phyloP scores from a whole-genome alignment of 2,113 vertebrate species.

The Rhodinocichla rosea region DNA sequence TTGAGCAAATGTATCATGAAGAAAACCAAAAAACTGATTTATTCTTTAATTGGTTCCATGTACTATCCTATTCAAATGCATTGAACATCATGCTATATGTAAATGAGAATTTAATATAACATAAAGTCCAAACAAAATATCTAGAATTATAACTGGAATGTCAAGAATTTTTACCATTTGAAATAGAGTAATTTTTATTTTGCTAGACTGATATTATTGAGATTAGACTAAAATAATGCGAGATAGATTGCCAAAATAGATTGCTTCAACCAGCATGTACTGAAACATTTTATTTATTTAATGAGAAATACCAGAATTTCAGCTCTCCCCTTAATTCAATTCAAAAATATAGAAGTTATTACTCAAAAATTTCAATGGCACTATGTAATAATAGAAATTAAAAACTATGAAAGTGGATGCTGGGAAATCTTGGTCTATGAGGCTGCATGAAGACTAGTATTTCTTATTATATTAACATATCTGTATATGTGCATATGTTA shows the following conservation, averaged over 20 bases:
- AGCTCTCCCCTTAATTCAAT: not conserved
- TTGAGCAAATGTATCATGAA: not conserved
- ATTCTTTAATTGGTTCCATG: not conserved
- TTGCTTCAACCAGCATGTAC: not conserved
- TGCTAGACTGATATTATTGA: not conserved
- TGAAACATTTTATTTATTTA: not conserved
- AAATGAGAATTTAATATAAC: not conserved
- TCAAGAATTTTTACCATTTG: not conserved
- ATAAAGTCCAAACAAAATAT: not conserved
- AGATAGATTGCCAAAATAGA: not conserved
- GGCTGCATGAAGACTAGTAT: not conserved
- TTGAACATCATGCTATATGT: not conserved
- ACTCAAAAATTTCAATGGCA: not conserved
- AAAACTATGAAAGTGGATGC: not conserved
- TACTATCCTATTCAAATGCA: not conserved
- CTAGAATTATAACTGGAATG: not conserved
- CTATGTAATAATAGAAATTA: not conserved
- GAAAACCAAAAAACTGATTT: not conserved
- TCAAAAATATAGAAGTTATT: not conserved
- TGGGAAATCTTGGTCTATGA: not conserved
- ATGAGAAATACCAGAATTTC: not conserved
- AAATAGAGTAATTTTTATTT: not conserved
- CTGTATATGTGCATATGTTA: not conserved
- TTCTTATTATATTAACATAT: not conserved
- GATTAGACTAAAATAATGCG: not conserved